Evolutionary conservation across 2,797 vertebrate genomes (phyloP).

Genomic region (Cossypha heuglini): DNA sequence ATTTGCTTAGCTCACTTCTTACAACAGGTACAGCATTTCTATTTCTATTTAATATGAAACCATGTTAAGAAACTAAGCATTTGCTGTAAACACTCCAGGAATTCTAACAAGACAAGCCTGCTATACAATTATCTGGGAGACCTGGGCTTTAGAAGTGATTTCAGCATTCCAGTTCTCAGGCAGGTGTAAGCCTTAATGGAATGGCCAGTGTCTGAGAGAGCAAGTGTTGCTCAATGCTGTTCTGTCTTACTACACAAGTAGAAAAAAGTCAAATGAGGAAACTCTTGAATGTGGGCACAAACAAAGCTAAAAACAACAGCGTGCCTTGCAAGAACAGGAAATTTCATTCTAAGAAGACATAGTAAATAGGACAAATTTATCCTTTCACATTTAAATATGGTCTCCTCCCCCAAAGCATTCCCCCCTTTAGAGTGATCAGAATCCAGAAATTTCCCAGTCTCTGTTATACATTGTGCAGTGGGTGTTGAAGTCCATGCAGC

Average conservation of each 20-base stretch:
- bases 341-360: background rate
- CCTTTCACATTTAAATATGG: background rate
- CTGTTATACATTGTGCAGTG: background rate
- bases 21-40: background rate
- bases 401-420: background rate
- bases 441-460: background rate
- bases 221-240: background rate
- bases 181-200: accelerated
- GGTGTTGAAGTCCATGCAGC: background rate
- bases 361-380: background rate
- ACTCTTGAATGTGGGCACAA: background rate
- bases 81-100: background rate
- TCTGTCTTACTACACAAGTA: background rate
- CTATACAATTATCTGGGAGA: background rate
- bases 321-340: background rate
- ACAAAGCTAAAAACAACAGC: background rate
- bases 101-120: background rate
- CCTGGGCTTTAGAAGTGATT: background rate
- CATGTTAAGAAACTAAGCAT: background rate
- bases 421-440: background rate
- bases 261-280: background rate
- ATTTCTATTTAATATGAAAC: background rate
- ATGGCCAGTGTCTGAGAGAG: background rate
- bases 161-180: background rate
- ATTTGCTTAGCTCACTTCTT: background rate